These are phyloP conservation scores for Chlorodrepanis virens DNA, from an alignment of 2,113 vertebrate species.

Conservation along the genomic window DNA sequence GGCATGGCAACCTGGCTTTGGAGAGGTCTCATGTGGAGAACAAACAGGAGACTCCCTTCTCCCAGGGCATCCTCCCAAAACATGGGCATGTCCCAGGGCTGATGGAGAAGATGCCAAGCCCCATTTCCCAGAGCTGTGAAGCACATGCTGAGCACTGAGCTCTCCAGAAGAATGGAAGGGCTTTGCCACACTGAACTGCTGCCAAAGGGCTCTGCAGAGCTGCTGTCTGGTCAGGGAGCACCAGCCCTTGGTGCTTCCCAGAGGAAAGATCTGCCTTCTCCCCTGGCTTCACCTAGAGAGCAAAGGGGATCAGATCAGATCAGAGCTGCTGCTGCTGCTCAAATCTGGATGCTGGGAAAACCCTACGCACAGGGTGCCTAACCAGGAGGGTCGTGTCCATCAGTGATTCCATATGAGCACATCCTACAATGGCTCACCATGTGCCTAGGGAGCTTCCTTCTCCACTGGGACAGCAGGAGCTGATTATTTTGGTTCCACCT, in stretches of 20 bases:
- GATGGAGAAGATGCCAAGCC: background rate
- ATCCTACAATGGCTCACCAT: background rate
- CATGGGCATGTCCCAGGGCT: rapidly evolving
- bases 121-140: background rate
- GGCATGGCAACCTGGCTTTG: background rate
- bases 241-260: background rate
- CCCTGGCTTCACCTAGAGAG: background rate
- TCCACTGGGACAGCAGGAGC: background rate
- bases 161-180: background rate
- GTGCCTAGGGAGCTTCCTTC: background rate
- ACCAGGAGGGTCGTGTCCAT: background rate
- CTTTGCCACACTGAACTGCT: background rate
- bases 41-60: background rate
- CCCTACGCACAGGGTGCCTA: background rate
- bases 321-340: background rate
- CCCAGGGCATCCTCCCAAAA: background rate
- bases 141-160: background rate
- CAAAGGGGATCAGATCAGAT: background rate
- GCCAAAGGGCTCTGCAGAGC: background rate
- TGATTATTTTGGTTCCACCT: background rate
- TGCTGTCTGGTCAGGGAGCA: background rate
- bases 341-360: background rate
- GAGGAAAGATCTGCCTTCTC: background rate
- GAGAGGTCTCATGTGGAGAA: background rate
- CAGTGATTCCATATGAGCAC: background rate